Conservation (phyloP, 2,113 vertebrate species). For the Sarotherodon lohbergeri region DNA sequence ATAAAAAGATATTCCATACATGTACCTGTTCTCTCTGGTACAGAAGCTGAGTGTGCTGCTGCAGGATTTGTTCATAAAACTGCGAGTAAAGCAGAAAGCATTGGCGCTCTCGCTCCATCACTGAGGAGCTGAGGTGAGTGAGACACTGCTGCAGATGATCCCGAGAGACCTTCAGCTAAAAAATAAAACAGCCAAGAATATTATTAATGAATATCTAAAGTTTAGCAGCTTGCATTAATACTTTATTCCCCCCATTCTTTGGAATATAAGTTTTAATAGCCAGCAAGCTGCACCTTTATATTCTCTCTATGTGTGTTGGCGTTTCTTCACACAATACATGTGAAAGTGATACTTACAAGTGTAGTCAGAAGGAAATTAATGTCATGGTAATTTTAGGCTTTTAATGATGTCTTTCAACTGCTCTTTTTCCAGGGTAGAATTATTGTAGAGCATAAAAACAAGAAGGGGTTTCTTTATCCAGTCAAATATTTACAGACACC, state of each 20-base stretch:
- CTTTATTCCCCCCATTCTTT: no score
- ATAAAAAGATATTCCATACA: background rate
- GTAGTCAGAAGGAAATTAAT: background rate
- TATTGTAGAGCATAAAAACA: background rate
- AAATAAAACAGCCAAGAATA: background rate
- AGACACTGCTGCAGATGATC: conserved; percentile 69
- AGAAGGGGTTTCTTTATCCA: background rate
- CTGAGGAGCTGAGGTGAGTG: conserved; percentile 57
- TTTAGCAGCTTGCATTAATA: background rate
- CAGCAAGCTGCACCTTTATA: background rate
- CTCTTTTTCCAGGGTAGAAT: background rate
- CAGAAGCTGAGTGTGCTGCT: conserved; percentile 60
- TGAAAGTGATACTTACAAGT: background rate
- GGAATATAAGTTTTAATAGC: background rate
- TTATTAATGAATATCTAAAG: background rate
- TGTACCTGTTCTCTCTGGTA: conserved; percentile 65
- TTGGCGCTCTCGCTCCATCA: conserved; percentile 68
- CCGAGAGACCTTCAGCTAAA: conserved; percentile 63
- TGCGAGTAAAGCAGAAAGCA: conserved; percentile 72
- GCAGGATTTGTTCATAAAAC: conserved; percentile 74
- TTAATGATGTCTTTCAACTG: background rate
- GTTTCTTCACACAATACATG: background rate
- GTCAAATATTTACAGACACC: background rate
- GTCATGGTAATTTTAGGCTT: background rate
- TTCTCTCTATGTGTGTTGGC: accelerated